A percentile compares a stretch with the other conserved stretches of the same genome.
These are phyloP conservation scores for Slavum lentiscoides DNA, from an alignment of 2,888 invertebrate genomes.

Conservation along the genomic window DNA sequence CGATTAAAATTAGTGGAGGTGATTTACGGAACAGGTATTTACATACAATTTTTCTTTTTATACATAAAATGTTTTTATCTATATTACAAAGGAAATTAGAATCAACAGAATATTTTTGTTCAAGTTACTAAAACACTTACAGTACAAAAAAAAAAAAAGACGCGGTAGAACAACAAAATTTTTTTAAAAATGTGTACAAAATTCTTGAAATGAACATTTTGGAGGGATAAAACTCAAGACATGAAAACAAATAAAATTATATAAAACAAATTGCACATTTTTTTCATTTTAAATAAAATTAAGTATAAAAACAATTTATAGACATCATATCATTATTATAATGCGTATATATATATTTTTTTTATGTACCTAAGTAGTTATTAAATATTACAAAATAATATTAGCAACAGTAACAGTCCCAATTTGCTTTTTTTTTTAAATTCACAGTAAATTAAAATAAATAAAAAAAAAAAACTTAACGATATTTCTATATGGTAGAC, in stretches of 20 bases:
- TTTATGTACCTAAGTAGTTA: slow-evolving; percentile 44
- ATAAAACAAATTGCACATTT: slow-evolving; percentile 54
- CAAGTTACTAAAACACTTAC: slow-evolving; percentile 50
- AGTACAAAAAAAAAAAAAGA: slow-evolving; percentile 35
- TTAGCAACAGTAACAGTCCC: slow-evolving; percentile 52
- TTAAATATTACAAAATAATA: slow-evolving; percentile 52
- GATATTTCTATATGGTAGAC: slow-evolving; percentile 50
- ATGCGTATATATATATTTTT: slow-evolving; percentile 41
- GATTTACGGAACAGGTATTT: background rate
- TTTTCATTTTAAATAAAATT: slow-evolving; percentile 51
- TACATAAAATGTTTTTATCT: slow-evolving; percentile 51
- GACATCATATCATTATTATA: slow-evolving; percentile 46
- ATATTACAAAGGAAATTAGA: slow-evolving; percentile 53
- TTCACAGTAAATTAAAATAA: slow-evolving; percentile 43
- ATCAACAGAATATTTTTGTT: slow-evolving; percentile 51
- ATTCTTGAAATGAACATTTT: slow-evolving; percentile 45
- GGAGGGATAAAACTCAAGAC: slow-evolving; percentile 52
- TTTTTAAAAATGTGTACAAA: slow-evolving; percentile 39
- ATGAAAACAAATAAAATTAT: slow-evolving; percentile 52
- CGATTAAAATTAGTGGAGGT: background rate
- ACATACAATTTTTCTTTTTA: slow-evolving; percentile 3
- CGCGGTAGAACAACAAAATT: slow-evolving; percentile 41
- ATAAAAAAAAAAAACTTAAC: slow-evolving; percentile 47
- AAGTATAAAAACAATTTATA: slow-evolving; percentile 54
- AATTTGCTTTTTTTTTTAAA: slow-evolving; percentile 43